A percentile compares a stretch with the other conserved stretches of the same genome.
Evolutionary conservation across 2,888 invertebrate species (phyloP).

Genomic region (Lomographa bimaculata): DNA sequence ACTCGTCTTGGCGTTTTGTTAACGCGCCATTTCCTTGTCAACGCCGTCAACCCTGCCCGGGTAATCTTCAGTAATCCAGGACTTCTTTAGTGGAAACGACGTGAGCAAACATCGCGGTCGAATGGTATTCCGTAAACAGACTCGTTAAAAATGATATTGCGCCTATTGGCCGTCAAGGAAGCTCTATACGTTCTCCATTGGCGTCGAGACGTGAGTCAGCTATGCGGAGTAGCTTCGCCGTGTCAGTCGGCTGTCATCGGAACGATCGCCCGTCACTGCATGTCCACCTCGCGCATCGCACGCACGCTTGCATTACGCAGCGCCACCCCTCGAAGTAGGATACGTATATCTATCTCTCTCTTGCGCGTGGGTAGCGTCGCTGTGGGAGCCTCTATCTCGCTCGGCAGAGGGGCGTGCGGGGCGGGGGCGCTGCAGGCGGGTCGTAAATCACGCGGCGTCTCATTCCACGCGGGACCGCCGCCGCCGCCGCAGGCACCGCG

Average conservation of each 20-base stretch:
- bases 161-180: slow-evolving; percentile 56
- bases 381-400: slow-evolving; percentile 49
- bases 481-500: slow-evolving; percentile 79
- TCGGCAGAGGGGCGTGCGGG: slow-evolving; percentile 71
- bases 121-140: slow-evolving; percentile 50
- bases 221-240: slow-evolving; percentile 63
- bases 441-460: slow-evolving; percentile 83
- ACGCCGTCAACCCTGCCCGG: slow-evolving; percentile 64
- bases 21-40: slow-evolving; percentile 76
- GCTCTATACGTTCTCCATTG: slow-evolving; percentile 60
- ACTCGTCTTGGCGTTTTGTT: slow-evolving; percentile 74
- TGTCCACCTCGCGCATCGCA: slow-evolving; percentile 81
- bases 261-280: slow-evolving; percentile 80
- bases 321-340: slow-evolving; percentile 76
- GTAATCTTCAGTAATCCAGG: slow-evolving; percentile 66
- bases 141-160: slow-evolving; percentile 55
- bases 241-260: slow-evolving; percentile 77
- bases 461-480: slow-evolving; percentile 84
- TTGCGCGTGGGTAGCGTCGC: slow-evolving; percentile 34
- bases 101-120: slow-evolving; percentile 42
- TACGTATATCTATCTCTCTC: slow-evolving; percentile 64
- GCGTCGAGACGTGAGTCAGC: slow-evolving; percentile 69
- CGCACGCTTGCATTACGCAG: slow-evolving; percentile 84
- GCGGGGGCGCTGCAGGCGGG: slow-evolving; percentile 82
- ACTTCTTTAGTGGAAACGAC: slow-evolving; percentile 44